These are phyloP conservation scores for Epinephelus coioides DNA, from an alignment of 2,797 vertebrate genomes.

Conservation along the genomic window DNA sequence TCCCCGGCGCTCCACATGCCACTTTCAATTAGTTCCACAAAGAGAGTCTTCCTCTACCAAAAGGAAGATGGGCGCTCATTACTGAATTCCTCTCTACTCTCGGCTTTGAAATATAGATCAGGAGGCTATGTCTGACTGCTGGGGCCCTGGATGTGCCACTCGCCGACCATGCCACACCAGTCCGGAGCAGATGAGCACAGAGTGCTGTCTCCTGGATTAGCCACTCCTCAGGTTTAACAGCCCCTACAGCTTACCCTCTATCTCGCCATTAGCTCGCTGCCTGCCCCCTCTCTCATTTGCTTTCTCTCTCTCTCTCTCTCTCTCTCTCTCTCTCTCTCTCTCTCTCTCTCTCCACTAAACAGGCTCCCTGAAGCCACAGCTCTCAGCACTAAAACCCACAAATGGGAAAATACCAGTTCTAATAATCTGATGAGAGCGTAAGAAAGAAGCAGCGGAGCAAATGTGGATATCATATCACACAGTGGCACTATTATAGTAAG, in stretches of 20 bases:
- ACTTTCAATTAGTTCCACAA: constrained; percentile 89
- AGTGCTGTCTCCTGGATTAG: constrained; percentile 69
- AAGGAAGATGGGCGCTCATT: constrained; percentile 86
- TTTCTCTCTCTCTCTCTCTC: constrained; percentile 25
- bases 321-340: constrained; percentile 41
- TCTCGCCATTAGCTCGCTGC: constrained; percentile 61
- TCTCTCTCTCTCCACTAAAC: constrained; percentile 52
- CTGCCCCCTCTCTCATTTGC: constrained; percentile 44
- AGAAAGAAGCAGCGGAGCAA: constrained; percentile 55
- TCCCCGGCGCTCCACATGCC: constrained; percentile 80
- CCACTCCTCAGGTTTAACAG: constrained; percentile 72
- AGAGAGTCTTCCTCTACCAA: constrained; percentile 81
- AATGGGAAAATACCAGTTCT: constrained; percentile 71
- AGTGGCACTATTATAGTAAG: constrained; percentile 54
- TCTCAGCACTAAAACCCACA: constrained; percentile 67
- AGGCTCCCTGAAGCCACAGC: constrained; percentile 61
- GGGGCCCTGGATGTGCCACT: constrained; percentile 61
- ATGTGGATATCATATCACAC: constrained; percentile 63
- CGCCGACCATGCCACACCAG: constrained; percentile 49
- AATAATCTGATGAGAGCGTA: constrained; percentile 72
- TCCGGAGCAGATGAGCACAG: constrained; percentile 65
- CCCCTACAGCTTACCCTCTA: constrained; percentile 61
- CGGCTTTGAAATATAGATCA: constrained; percentile 86
- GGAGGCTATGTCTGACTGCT: constrained; percentile 73
- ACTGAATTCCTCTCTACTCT: constrained; percentile 82